Base-by-base conservation (phyloP, 2,797 vertebrate species). In the Coregonus ussuriensis region DNA sequence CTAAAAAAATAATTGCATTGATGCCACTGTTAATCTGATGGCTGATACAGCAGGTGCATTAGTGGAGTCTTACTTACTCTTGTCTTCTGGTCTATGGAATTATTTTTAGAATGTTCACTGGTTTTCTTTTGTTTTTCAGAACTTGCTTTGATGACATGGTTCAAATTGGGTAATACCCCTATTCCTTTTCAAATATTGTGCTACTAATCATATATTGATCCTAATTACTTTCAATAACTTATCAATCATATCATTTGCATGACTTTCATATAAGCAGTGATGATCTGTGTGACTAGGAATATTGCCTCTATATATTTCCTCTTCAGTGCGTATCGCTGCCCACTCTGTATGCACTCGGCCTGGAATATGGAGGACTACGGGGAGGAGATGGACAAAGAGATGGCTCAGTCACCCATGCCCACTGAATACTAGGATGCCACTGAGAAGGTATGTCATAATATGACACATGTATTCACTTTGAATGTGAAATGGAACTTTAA, bases 341-440 rank as follows among this genome's bases (percentile, higher is more conserved):
- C 98, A 0, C 80, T 99, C 72, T 99, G 97, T 84, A 98, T 98
- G 96, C 96, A 95, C 79, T 98, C 97, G 0, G 97, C 93, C 2
- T 86, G 95, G 71, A 87, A 97, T 78, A 98, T 99, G 98, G 89
- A 90, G 2, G 75, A 89, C 3, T 93, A 93, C 74, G 99, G 98
- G 98, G 92, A 94, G 1, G 89, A 95, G 79, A 93, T 96, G 53
- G 97, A 99, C 83, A 88, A 92, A 0, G 96, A 99, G 78, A 96
- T 99, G 0, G 93, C 96, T 0, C 94, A 95, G 86, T 94, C 96
- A 4, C 97, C 96, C 0, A 98, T 99, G 98, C 98, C 98, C 6
- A 87, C 92, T 0, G 97, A 98, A 56, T 98, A 98, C 87, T 95
- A 95, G 92, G 94, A 96, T 47, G 90, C 95, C 86, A 96, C 94